phyloP scores from a whole-genome alignment of 1,140 invertebrate genomes.

The Phocides pigmalion region DNA sequence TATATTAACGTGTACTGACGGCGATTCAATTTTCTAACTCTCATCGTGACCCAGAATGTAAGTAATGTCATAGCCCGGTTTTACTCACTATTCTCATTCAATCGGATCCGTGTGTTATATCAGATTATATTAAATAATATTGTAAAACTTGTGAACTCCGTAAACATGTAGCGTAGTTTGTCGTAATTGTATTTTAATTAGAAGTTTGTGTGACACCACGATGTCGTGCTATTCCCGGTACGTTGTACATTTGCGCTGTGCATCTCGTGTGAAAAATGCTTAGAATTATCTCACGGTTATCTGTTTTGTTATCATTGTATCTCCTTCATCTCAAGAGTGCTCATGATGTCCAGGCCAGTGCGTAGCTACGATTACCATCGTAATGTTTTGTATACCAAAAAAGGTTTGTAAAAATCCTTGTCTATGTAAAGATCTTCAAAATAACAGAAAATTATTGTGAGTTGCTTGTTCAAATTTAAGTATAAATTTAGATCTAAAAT shows the following conservation, averaged over 20 bases:
- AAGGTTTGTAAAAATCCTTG: slow-evolving; percentile 62
- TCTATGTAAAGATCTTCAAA: not conserved
- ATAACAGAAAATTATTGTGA: not conserved
- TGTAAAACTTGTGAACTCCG: slow-evolving; percentile 15
- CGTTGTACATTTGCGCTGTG: slow-evolving; percentile 47
- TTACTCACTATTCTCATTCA: slow-evolving; percentile 58
- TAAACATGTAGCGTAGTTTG: slow-evolving; percentile 22
- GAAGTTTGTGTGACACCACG: slow-evolving; percentile 43
- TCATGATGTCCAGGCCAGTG: slow-evolving; percentile 42
- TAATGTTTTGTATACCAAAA: slow-evolving; percentile 74
- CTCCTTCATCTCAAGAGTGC: slow-evolving; percentile 62
- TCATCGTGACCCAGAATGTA: slow-evolving; percentile 76
- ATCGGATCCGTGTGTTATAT: slow-evolving; percentile 4
- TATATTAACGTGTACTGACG: slow-evolving; percentile 18
- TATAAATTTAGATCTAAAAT: slow-evolving; percentile 37
- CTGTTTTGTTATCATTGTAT: slow-evolving; percentile 67
- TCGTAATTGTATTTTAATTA: slow-evolving; percentile 23
- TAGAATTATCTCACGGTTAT: slow-evolving; percentile 75
- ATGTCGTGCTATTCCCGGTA: slow-evolving; percentile 55
- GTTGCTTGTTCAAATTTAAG: not conserved
- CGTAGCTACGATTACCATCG: slow-evolving; percentile 28
- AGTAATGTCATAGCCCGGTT: slow-evolving; percentile 78
- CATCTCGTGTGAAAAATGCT: slow-evolving; percentile 48
- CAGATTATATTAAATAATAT: slow-evolving; percentile 9
- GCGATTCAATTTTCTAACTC: slow-evolving; percentile 39